A percentile compares a stretch with the other conserved stretches of the same genome.
phyloP scores from a whole-genome alignment of 2,113 vertebrate species.

The Turnix velox region DNA sequence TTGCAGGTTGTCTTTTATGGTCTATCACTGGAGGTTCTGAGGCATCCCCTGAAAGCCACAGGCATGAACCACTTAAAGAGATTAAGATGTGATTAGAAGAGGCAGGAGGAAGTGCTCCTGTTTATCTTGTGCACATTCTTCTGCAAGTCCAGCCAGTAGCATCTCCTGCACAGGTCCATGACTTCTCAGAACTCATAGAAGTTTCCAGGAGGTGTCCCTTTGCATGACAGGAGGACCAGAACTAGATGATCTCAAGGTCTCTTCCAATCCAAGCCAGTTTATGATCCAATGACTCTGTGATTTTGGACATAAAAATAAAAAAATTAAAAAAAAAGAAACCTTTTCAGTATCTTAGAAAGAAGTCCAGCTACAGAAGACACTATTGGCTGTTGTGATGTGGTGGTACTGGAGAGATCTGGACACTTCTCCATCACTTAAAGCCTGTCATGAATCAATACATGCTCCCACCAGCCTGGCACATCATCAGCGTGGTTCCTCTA shows the following conservation, averaged over 20 bases:
- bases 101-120: neutral
- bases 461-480: conserved; percentile 50
- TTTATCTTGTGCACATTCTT: neutral
- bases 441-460: conserved; percentile 51
- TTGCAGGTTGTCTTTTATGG: neutral
- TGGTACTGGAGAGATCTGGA: neutral
- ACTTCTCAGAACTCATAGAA: neutral
- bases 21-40: neutral
- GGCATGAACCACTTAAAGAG: neutral
- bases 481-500: neutral
- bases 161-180: neutral
- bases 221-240: neutral
- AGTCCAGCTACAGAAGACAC: neutral
- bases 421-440: neutral
- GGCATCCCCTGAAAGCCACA: neutral
- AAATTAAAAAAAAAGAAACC: neutral
- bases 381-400: neutral
- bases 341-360: neutral
- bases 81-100: neutral
- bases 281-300: too few species aligned
- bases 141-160: neutral
- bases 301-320: neutral
- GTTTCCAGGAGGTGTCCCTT: neutral
- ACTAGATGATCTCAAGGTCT: neutral
- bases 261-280: neutral